A percentile compares a stretch with the other conserved stretches of the same genome.
These are phyloP conservation scores for Carapus acus DNA, from an alignment of 2,797 vertebrate genomes.

Conservation along the genomic window DNA sequence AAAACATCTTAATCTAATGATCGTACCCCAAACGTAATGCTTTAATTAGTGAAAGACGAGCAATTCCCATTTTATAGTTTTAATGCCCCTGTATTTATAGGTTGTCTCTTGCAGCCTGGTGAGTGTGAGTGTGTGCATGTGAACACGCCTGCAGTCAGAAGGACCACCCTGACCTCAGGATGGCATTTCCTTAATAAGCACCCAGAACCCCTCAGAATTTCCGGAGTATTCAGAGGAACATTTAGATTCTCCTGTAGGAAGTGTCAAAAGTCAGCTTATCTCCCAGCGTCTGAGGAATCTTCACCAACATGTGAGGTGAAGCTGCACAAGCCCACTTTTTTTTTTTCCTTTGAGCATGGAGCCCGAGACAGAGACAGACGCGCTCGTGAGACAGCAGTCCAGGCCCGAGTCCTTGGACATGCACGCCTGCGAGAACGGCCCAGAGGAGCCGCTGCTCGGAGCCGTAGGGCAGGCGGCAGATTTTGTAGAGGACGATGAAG, in stretches of 20 bases:
- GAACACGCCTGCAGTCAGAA: background rate
- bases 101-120: background rate
- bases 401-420: background rate
- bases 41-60: too few species aligned
- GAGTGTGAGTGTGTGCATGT: background rate
- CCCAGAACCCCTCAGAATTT: background rate
- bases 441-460: background rate
- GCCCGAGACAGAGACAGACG: background rate
- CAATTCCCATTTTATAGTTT: background rate
- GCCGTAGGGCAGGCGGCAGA: background rate
- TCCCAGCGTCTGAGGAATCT: too few species aligned
- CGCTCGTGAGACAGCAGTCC: background rate
- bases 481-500: background rate
- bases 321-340: background rate
- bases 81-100: too few species aligned
- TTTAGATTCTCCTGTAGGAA: background rate
- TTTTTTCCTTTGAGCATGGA: slow-evolving; percentile 24
- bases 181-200: slow-evolving; percentile 1
- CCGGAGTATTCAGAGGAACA: background rate
- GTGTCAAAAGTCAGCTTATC: background rate
- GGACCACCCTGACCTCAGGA: background rate
- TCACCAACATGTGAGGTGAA: slow-evolving; percentile 17
- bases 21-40: too few species aligned
- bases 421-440: background rate
- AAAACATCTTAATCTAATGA: too few species aligned